phyloP scores from a whole-genome alignment of 2,113 vertebrate species.

The Brevimyrus niger region DNA sequence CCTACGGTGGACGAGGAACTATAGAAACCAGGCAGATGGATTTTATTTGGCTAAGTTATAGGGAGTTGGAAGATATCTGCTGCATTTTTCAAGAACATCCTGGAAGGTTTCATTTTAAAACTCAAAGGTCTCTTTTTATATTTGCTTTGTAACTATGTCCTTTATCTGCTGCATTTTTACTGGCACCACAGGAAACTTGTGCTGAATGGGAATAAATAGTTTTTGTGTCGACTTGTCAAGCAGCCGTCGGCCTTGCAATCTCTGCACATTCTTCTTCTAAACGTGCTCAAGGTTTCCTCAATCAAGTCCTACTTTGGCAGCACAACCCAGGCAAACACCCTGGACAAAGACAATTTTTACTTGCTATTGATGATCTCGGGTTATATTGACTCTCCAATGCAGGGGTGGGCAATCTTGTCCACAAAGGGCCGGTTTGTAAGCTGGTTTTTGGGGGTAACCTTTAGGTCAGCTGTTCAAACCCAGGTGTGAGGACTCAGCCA shows the following conservation, averaged over 20 bases:
- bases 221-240: background rate
- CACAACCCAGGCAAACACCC: background rate
- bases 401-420: background rate
- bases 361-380: background rate
- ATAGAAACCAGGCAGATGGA: background rate
- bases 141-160: background rate
- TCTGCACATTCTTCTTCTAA: slow-evolving; percentile 2
- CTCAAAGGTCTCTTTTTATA: background rate
- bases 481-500: too few species aligned
- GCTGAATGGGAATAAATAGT: background rate
- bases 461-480: too few species aligned
- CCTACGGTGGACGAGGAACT: background rate
- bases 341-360: background rate
- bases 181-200: background rate
- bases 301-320: background rate
- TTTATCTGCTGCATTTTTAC: background rate
- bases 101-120: background rate
- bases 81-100: background rate
- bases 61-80: background rate
- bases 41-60: background rate
- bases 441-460: too few species aligned
- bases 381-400: background rate
- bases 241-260: background rate
- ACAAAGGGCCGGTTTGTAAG: too few species aligned
- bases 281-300: slow-evolving; percentile 11